Evolutionary conservation across 2,113 vertebrate genomes (phyloP).

Genomic region (Manacus vitellinus): DNA sequence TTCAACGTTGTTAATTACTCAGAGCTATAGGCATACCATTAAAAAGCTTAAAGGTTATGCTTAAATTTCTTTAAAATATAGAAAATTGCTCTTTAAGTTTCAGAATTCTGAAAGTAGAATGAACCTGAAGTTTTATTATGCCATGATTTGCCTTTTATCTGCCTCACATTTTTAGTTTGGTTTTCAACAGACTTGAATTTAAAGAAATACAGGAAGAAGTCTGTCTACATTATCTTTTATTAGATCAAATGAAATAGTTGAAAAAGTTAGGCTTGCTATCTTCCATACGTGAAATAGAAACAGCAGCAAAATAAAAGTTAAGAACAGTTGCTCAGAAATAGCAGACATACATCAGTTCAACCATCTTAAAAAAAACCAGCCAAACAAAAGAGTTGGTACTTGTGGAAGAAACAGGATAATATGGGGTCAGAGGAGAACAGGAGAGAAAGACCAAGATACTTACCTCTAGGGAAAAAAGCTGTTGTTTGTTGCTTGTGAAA

Average conservation of each 20-base stretch:
- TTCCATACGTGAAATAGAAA: background rate
- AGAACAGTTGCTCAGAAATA: background rate
- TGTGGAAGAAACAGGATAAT: background rate
- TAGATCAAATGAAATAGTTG: background rate
- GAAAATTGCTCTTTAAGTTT: background rate
- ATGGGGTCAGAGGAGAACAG: background rate
- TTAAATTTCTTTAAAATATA: background rate
- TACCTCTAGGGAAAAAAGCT: background rate
- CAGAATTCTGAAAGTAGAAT: background rate
- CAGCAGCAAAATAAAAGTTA: background rate
- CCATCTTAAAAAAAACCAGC: background rate
- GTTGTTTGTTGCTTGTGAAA: background rate
- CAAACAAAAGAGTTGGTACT: background rate
- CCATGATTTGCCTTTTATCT: background rate
- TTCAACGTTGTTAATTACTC: background rate
- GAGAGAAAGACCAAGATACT: background rate
- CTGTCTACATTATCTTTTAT: background rate
- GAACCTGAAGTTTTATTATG: background rate
- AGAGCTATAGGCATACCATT: background rate
- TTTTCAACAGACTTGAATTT: background rate
- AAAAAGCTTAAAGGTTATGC: background rate
- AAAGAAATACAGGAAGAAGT: background rate
- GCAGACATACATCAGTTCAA: background rate
- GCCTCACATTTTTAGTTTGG: background rate
- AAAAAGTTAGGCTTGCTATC: background rate